These are phyloP conservation scores for Leptopilina boulardi DNA, from an alignment of 1,140 invertebrate species.

Conservation along the genomic window DNA sequence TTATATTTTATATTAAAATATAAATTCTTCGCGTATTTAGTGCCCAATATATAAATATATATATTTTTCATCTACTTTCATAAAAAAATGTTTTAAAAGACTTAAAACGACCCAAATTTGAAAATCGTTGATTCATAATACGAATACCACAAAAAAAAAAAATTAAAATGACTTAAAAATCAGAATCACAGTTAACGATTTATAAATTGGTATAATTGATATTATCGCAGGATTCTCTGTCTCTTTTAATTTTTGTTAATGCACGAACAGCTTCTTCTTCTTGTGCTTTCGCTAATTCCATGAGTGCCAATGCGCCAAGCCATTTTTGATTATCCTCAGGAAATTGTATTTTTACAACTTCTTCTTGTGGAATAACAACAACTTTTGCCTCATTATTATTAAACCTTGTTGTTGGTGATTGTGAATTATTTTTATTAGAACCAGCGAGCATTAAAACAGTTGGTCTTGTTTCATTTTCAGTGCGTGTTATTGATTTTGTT, in stretches of 20 bases:
- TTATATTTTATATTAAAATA: no score
- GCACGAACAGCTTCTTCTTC: slow-evolving; percentile 60
- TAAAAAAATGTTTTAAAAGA: slow-evolving; percentile 26
- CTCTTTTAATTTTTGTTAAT: slow-evolving; percentile 47
- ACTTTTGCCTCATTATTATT: slow-evolving; percentile 55
- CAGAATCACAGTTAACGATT: slow-evolving; percentile 70
- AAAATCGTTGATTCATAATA: slow-evolving; percentile 33
- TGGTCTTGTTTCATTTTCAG: slow-evolving; percentile 76
- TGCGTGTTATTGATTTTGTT: slow-evolving; percentile 36
- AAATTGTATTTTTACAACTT: slow-evolving; percentile 59
- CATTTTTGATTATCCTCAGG: slow-evolving; percentile 77
- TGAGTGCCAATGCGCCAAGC: slow-evolving; percentile 81
- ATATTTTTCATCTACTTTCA: slow-evolving; percentile 42
- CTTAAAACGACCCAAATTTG: slow-evolving; percentile 48
- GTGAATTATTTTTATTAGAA: slow-evolving; percentile 58
- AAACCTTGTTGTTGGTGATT: slow-evolving; percentile 32
- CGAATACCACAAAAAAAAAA: slow-evolving; percentile 35
- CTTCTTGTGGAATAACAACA: slow-evolving; percentile 64
- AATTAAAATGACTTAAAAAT: slow-evolving; percentile 34
- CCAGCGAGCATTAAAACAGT: slow-evolving; percentile 78
- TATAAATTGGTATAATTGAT: slow-evolving; percentile 65
- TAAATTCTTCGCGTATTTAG: no score
- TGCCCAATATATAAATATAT: no score
- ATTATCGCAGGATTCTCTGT: slow-evolving; percentile 49
- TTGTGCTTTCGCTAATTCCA: slow-evolving; percentile 78